Conservation (phyloP, 2,113 vertebrate species). For the Theristicus caerulescens region DNA sequence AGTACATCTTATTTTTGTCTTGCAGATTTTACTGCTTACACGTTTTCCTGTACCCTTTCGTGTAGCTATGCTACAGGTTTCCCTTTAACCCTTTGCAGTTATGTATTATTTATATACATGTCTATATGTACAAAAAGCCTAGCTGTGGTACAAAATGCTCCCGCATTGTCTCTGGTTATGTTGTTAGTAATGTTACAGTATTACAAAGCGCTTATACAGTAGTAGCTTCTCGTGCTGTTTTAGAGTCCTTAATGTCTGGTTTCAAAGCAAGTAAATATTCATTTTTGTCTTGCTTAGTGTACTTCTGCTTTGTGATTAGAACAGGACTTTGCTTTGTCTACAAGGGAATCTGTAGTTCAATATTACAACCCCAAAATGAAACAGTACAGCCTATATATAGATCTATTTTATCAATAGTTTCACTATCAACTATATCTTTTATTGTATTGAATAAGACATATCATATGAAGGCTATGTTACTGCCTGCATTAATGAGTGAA, state of each 20-base stretch:
- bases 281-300: not conserved
- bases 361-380: not conserved
- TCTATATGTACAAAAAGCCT: not conserved
- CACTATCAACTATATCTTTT: not conserved
- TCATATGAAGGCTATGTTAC: not conserved
- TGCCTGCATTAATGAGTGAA: not conserved
- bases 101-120: not conserved
- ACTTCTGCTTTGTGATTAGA: not conserved
- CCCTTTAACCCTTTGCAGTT: not conserved
- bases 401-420: not conserved
- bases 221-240: not conserved
- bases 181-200: not conserved
- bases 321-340: not conserved
- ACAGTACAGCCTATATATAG: not conserved
- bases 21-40: not conserved
- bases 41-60: fast-evolving
- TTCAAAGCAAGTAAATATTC: not conserved
- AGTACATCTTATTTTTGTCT: not conserved
- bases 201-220: not conserved
- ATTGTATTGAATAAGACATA: not conserved
- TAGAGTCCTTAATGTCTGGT: not conserved
- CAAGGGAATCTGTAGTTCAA: not conserved
- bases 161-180: not conserved
- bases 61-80: not conserved
- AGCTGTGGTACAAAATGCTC: not conserved